These are phyloP conservation scores for Tychaedon coryphoeus DNA, from an alignment of 2,113 vertebrate species.

Conservation along the genomic window DNA sequence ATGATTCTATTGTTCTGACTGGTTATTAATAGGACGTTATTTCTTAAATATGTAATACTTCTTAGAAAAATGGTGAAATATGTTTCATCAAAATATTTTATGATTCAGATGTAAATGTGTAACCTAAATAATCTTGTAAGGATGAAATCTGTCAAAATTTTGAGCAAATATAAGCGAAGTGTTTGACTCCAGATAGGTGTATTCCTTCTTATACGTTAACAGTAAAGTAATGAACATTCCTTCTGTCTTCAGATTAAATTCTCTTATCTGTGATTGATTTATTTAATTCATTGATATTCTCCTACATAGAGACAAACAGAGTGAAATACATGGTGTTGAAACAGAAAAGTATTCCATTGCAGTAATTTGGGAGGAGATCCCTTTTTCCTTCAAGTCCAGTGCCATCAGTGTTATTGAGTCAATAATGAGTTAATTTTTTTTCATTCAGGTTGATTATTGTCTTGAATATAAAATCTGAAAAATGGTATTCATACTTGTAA, in stretches of 20 bases:
- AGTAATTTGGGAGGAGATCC: background rate
- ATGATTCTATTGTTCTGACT: background rate
- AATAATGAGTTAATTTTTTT: background rate
- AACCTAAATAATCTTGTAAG: background rate
- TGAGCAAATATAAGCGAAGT: background rate
- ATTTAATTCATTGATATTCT: background rate
- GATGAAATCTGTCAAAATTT: background rate
- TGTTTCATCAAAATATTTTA: background rate
- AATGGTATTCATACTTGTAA: background rate
- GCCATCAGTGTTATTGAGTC: background rate
- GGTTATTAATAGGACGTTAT: background rate
- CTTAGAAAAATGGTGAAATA: background rate
- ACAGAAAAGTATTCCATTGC: background rate
- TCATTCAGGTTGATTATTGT: background rate
- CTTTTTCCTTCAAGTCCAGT: background rate
- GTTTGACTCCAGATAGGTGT: background rate
- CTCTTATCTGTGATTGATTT: background rate
- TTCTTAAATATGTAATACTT: background rate
- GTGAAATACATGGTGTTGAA: background rate
- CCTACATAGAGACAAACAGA: background rate
- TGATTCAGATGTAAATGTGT: background rate
- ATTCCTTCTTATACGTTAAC: background rate
- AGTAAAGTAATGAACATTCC: background rate
- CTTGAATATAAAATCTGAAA: background rate
- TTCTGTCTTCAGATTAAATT: background rate